Percentiles rank a stretch among this genome's conserved stretches.
phyloP scores from a whole-genome alignment of 2,888 invertebrate genomes.

The Acrobasis consociella region DNA sequence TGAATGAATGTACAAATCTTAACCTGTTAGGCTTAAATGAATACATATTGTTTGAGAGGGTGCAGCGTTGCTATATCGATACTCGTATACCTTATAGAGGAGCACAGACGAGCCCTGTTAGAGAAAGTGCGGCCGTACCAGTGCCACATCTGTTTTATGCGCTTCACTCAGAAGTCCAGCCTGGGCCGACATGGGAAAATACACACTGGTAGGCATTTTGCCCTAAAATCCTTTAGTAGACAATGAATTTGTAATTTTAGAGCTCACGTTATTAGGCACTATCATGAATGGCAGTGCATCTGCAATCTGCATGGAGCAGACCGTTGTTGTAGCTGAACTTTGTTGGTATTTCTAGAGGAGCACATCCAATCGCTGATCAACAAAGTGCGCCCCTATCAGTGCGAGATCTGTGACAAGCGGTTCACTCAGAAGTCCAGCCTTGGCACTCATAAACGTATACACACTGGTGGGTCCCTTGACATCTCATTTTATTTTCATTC shows the following conservation, averaged over 20 bases:
- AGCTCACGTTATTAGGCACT: slow-evolving; percentile 74
- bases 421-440: slow-evolving; percentile 93
- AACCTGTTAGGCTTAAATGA: slow-evolving; percentile 56
- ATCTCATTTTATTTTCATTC: slow-evolving; percentile 70
- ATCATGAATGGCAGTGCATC: slow-evolving; percentile 50
- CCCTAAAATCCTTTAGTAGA: slow-evolving; percentile 81
- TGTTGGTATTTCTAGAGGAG: slow-evolving; percentile 83
- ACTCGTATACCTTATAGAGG: slow-evolving; percentile 82
- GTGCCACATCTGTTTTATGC: slow-evolving; percentile 88
- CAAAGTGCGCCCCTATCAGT: slow-evolving; percentile 85
- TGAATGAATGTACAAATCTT: slow-evolving; percentile 60
- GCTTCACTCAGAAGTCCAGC: slow-evolving; percentile 89
- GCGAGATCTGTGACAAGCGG: slow-evolving; percentile 90
- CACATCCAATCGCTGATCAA: slow-evolving; percentile 84
- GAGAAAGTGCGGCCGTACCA: slow-evolving; percentile 86
- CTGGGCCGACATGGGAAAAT: slow-evolving; percentile 88
- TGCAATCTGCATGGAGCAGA: slow-evolving; percentile 47
- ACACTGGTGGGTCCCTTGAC: slow-evolving; percentile 85
- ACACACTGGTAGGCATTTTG: slow-evolving; percentile 85
- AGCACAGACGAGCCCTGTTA: slow-evolving; percentile 84
- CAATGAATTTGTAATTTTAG: slow-evolving; percentile 69
- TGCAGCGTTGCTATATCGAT: slow-evolving; percentile 76
- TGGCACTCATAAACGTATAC: slow-evolving; percentile 91
- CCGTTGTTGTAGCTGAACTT: slow-evolving; percentile 78
- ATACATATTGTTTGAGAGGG: slow-evolving; percentile 63